phyloP scores from a whole-genome alignment of 2,888 invertebrate species.

The Standfussiana lucernea region DNA sequence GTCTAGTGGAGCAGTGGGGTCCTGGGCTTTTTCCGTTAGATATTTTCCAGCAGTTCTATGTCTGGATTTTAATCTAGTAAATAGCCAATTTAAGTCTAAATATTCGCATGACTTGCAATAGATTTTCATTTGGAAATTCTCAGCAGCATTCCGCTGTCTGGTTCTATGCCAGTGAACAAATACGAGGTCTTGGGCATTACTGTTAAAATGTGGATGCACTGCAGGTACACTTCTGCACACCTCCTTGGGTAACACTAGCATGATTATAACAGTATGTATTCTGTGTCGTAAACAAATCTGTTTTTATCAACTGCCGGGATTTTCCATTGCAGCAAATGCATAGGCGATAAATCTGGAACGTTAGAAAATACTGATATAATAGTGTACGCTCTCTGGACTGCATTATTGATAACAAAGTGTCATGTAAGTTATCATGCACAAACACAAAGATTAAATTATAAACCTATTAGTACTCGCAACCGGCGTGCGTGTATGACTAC shows the following conservation, averaged over 20 bases:
- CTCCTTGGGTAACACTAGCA: background rate
- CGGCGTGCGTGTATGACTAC: too few species aligned
- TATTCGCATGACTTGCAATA: background rate
- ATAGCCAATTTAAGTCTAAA: background rate
- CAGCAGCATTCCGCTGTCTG: background rate
- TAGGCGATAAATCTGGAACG: background rate
- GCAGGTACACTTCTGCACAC: background rate
- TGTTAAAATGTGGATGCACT: background rate
- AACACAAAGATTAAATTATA: too few species aligned
- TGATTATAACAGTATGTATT: background rate
- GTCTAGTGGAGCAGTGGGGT: too few species aligned
- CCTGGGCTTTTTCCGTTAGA: too few species aligned
- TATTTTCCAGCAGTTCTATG: background rate
- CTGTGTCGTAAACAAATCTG: background rate
- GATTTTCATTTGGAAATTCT: background rate
- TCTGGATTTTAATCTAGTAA: background rate
- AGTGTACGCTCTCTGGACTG: background rate
- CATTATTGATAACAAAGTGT: background rate
- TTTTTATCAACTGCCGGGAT: background rate
- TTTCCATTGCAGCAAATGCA: background rate
- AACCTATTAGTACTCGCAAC: too few species aligned
- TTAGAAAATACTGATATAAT: too few species aligned
- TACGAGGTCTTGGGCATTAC: background rate
- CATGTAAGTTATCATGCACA: too few species aligned
- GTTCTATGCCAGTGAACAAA: background rate